Evolutionary conservation across 2,113 vertebrate genomes (phyloP).

Genomic region (Antennarius striatus): DNA sequence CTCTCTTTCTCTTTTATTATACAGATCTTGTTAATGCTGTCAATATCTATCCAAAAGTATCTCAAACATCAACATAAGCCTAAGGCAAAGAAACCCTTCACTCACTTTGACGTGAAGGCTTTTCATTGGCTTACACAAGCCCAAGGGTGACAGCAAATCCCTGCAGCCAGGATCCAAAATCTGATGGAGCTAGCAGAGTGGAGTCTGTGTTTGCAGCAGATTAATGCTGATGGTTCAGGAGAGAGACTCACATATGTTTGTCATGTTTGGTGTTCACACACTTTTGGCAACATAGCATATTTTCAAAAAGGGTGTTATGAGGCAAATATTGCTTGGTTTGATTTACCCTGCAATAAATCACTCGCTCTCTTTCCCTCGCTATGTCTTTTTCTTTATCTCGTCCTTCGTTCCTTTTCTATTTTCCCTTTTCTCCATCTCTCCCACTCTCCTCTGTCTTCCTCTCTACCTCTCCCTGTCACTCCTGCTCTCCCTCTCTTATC

Average conservation of each 20-base stretch:
- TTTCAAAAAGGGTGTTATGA: conserved; percentile 39
- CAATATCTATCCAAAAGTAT: too few relatives aligned
- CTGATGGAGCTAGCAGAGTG: neutral
- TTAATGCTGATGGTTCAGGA: neutral
- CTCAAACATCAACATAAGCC: neutral
- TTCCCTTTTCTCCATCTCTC: conserved; percentile 39
- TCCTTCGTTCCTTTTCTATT: conserved; percentile 16
- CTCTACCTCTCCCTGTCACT: conserved; percentile 36
- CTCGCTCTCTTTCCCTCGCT: conserved; percentile 33
- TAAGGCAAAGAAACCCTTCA: neutral
- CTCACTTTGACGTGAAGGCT: neutral
- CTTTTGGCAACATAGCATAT: conserved; percentile 15
- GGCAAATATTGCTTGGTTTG: conserved; percentile 24
- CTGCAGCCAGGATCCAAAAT: conserved; percentile 3
- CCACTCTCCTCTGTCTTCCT: conserved; percentile 35
- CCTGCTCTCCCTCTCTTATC: conserved; percentile 52
- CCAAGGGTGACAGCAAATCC: conserved; percentile 19
- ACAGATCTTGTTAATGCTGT: neutral
- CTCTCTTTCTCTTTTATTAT: too few relatives aligned
- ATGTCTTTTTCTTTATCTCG: conserved; percentile 35
- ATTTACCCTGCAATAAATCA: conserved; percentile 36
- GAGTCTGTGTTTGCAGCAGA: conserved; percentile 1
- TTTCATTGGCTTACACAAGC: conserved; percentile 1
- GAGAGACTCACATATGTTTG: neutral
- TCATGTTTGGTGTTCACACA: conserved; percentile 3